Conservation (phyloP, 1,140 invertebrate species). For the Drosophila elegans region DNA sequence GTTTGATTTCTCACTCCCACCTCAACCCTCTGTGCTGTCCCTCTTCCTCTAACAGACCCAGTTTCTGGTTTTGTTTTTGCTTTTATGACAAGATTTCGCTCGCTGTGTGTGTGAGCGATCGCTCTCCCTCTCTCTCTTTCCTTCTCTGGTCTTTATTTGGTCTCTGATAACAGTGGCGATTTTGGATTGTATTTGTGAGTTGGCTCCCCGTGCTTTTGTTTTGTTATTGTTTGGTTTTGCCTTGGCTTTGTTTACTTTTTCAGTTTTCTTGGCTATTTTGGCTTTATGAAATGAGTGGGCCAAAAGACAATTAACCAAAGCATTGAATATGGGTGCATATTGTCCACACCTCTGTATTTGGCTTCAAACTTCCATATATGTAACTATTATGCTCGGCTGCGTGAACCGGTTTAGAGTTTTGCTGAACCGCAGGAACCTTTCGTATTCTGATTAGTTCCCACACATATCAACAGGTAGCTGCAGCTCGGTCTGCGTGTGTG, state of each 20-base stretch:
- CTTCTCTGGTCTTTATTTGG: constrained; percentile 5
- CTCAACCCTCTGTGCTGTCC: not conserved
- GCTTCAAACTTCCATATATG: not conserved
- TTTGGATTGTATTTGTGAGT: constrained; percentile 22
- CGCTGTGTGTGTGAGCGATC: constrained; percentile 21
- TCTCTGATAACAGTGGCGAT: constrained; percentile 18
- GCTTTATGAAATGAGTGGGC: constrained; percentile 5
- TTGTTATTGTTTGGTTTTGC: constrained; percentile 34
- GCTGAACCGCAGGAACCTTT: constrained; percentile 20
- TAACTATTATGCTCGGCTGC: not conserved
- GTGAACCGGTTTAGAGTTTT: constrained; percentile 31
- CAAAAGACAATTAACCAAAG: not conserved
- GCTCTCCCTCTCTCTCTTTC: not conserved
- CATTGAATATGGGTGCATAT: constrained; percentile 13
- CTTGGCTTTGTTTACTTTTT: constrained; percentile 35
- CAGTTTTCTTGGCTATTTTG: not conserved
- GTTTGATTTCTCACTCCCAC: constrained; percentile 62
- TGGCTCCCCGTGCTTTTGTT: constrained; percentile 7
- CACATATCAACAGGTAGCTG: constrained; percentile 53
- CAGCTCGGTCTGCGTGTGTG: constrained; percentile 29
- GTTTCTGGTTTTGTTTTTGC: constrained; percentile 52
- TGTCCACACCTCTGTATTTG: constrained; percentile 12
- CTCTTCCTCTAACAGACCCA: not conserved
- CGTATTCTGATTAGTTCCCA: constrained; percentile 46
- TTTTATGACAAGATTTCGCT: constrained; percentile 58